Percentiles rank a stretch among this genome's conserved stretches.
Evolutionary conservation across 2,888 invertebrate genomes (phyloP).

Genomic region (Pomacea canaliculata): DNA sequence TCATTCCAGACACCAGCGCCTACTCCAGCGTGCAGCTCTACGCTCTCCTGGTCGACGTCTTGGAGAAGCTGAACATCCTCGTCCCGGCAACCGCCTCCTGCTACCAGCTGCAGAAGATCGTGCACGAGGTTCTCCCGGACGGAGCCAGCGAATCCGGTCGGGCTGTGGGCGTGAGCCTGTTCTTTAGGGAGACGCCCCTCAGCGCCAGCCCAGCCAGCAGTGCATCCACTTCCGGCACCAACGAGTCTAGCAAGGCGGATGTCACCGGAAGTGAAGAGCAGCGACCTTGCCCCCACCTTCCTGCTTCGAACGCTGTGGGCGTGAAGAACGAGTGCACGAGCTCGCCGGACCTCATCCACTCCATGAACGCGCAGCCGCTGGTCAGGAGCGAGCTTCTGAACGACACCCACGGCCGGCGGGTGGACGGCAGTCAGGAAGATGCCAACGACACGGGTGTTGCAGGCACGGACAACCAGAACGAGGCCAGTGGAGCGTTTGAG

Average conservation of each 20-base stretch:
- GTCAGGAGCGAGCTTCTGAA: conserved; percentile 2
- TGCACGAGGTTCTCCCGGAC: not conserved
- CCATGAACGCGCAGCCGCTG: conserved; percentile 22
- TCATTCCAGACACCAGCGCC: conserved; percentile 13
- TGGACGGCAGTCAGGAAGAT: not conserved
- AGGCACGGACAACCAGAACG: not conserved
- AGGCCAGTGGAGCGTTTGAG: not conserved
- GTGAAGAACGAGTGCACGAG: conserved; percentile 18
- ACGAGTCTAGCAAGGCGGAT: not conserved
- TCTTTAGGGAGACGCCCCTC: not conserved
- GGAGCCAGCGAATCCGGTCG: not conserved
- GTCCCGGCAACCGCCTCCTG: conserved; percentile 8
- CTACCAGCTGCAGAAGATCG: conserved; percentile 25
- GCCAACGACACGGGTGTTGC: not conserved
- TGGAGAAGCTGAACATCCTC: conserved; percentile 37
- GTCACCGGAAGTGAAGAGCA: not conserved
- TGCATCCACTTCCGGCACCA: not conserved
- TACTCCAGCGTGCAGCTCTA: conserved; percentile 19
- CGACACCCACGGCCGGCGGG: conserved; percentile 7
- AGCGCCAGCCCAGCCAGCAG: not conserved
- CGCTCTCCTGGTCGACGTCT: conserved; percentile 30
- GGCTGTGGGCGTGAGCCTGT: not conserved
- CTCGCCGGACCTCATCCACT: conserved; percentile 9
- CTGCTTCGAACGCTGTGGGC: not conserved
- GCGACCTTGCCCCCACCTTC: not conserved